Evolutionary conservation across 2,888 invertebrate genomes (phyloP).

Genomic region (Sthenelais limicola): DNA sequence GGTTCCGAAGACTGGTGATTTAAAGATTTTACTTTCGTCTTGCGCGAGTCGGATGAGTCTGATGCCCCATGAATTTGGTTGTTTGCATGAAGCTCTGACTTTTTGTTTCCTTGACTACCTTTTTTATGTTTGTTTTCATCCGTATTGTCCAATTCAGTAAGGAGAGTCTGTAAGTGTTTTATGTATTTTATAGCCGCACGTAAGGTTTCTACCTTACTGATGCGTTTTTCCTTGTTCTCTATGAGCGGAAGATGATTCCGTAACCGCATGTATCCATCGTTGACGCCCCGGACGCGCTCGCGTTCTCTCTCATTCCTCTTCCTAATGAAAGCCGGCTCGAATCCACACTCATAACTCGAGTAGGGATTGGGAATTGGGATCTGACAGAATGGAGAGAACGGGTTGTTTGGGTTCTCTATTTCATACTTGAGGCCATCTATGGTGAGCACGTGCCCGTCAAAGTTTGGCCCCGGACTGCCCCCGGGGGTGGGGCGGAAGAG

Average conservation of each 20-base stretch:
- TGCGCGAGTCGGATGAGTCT: neutral
- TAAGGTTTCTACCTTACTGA: slow-evolving; percentile 71
- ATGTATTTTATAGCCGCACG: slow-evolving; percentile 69
- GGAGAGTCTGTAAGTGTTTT: slow-evolving; percentile 59
- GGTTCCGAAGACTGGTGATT: neutral
- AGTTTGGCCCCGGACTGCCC: slow-evolving; percentile 24
- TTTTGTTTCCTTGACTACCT: slow-evolving; percentile 17
- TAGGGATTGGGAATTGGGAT: slow-evolving; percentile 66
- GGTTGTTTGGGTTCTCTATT: slow-evolving; percentile 53
- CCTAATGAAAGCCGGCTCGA: slow-evolving; percentile 66
- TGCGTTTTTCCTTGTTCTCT: slow-evolving; percentile 67
- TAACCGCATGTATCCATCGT: slow-evolving; percentile 68
- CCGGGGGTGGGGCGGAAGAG: slow-evolving; percentile 50
- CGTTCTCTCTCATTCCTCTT: slow-evolving; percentile 70
- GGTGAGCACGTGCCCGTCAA: slow-evolving; percentile 5
- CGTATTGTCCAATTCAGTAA: slow-evolving; percentile 43
- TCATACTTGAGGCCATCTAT: slow-evolving; percentile 24
- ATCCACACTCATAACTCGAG: slow-evolving; percentile 52
- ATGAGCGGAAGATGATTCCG: slow-evolving; percentile 65
- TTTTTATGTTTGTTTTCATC: neutral
- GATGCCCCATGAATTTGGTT: neutral
- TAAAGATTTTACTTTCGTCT: neutral
- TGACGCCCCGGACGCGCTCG: slow-evolving; percentile 70
- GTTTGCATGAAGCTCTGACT: neutral
- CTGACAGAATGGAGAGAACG: slow-evolving; percentile 64